phyloP scores from a whole-genome alignment of 2,888 invertebrate species.

The Hymenopus coronatus region DNA sequence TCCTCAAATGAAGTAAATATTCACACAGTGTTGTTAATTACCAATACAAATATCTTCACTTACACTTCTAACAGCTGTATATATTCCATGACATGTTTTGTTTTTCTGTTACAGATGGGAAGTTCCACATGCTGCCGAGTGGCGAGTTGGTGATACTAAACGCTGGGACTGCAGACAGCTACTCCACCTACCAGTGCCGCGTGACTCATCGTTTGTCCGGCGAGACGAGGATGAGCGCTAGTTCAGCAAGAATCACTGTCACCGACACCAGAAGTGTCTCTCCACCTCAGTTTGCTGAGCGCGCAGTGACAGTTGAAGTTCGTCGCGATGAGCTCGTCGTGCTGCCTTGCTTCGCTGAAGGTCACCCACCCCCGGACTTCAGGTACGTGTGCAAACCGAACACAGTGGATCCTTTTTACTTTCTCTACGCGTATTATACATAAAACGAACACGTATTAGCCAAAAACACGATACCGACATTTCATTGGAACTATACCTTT shows the following conservation, averaged over 20 bases:
- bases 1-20: no score
- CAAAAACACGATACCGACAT: no score
- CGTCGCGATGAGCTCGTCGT: slow-evolving; percentile 34
- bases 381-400: slow-evolving; percentile 20
- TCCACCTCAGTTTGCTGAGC: slow-evolving; percentile 31
- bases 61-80: no score
- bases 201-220: slow-evolving; percentile 39
- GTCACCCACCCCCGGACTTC: slow-evolving; percentile 33
- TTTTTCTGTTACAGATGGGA: slow-evolving; percentile 33
- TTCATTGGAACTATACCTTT: no score
- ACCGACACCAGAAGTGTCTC: slow-evolving; percentile 28
- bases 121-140: slow-evolving; percentile 40
- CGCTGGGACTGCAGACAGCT: slow-evolving; percentile 37
- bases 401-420: no score
- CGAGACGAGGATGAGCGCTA: slow-evolving; percentile 37
- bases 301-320: slow-evolving; percentile 29
- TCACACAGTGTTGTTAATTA: no score
- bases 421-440: no score
- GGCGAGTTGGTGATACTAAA: slow-evolving; percentile 40
- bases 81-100: neutral
- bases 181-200: slow-evolving; percentile 39
- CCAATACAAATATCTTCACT: no score
- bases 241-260: slow-evolving; percentile 31
- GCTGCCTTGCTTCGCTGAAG: slow-evolving; percentile 33
- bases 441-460: no score